Conservation (phyloP, 1,140 invertebrate species). For the Tetramorium parvispinum region DNA sequence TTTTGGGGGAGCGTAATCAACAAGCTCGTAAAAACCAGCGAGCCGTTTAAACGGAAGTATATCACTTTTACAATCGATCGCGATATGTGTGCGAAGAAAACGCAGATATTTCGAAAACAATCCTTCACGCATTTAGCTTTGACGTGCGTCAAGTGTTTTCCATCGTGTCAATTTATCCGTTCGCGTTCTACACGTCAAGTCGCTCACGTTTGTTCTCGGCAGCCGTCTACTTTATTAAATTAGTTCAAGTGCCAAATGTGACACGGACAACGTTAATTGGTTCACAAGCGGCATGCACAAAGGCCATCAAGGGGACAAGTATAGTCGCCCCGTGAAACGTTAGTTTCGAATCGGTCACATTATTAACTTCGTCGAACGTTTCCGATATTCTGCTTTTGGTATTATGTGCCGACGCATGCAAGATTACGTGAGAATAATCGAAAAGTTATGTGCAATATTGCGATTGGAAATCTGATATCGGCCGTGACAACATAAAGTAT, state of each 20-base stretch:
- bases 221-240: constrained; percentile 42
- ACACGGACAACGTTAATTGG: constrained; percentile 25
- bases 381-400: constrained; percentile 14
- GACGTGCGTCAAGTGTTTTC: neutral
- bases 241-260: constrained; percentile 28
- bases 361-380: neutral
- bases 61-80: neutral
- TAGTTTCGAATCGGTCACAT: neutral
- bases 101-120: constrained; percentile 1
- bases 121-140: neutral
- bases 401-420: neutral
- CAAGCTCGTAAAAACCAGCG: neutral
- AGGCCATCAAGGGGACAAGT: constrained; percentile 7
- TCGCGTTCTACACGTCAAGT: neutral
- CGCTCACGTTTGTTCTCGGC: neutral
- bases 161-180: neutral
- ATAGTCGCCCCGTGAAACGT: neutral
- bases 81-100: neutral
- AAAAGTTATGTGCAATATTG: neutral
- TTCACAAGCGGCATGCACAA: constrained; percentile 9
- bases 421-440: constrained; percentile 12
- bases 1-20: neutral
- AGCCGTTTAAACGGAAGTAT: constrained; percentile 15
- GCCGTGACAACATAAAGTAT: neutral
- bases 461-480: neutral